A percentile compares a stretch with the other conserved stretches of the same genome.
Conservation (phyloP, 2,797 vertebrate genomes). For the Acrossocheilus wenchowensis region DNA sequence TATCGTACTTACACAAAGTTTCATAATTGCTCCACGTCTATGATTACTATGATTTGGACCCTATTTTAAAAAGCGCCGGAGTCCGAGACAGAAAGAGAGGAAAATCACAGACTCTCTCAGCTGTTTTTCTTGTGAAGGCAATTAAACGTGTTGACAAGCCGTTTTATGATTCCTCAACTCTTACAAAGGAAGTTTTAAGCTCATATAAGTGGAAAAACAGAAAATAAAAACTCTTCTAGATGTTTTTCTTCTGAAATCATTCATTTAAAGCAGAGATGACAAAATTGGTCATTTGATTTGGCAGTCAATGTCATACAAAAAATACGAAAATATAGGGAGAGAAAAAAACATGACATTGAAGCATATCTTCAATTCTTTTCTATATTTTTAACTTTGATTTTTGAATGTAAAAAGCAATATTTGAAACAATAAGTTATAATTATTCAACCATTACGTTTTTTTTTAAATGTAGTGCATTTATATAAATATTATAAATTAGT, state of each 20-base stretch:
- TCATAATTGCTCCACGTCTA: conserved; percentile 59
- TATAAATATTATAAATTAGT: not conserved
- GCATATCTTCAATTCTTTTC: not conserved
- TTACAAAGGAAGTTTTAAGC: conserved; percentile 50
- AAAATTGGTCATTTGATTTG: not conserved
- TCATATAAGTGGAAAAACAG: conserved; percentile 22
- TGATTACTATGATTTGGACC: conserved; percentile 64
- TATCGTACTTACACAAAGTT: conserved; percentile 65
- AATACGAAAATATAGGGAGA: not conserved
- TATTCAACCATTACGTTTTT: too few species aligned
- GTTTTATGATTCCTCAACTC: conserved; percentile 53
- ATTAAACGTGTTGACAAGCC: conserved; percentile 63
- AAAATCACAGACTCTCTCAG: conserved; percentile 51
- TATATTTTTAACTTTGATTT: not conserved
- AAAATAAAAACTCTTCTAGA: conserved; percentile 46
- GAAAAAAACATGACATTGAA: not conserved
- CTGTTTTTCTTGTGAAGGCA: conserved; percentile 36
- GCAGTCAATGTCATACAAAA: not conserved
- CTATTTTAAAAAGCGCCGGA: conserved; percentile 62
- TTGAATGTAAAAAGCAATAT: not conserved
- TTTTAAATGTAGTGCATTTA: not conserved
- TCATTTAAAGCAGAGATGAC: not conserved
- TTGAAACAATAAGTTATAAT: too few species aligned
- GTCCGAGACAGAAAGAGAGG: conserved; percentile 52
- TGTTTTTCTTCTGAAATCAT: conserved; percentile 55